Percentiles rank a stretch among this genome's conserved stretches.
phyloP scores from a whole-genome alignment of 2,888 invertebrate genomes.

The Crematogaster levior region DNA sequence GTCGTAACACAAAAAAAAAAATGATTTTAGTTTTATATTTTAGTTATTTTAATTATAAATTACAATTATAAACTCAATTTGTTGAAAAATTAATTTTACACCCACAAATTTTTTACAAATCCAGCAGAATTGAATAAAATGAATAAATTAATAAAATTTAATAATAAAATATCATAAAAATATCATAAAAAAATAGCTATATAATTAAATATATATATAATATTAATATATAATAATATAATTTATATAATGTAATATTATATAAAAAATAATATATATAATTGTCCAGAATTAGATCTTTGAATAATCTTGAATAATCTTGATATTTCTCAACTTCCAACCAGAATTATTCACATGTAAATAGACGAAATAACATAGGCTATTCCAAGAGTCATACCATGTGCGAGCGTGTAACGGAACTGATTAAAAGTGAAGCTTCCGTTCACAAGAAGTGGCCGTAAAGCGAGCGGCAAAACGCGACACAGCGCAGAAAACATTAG shows the following conservation, averaged over 20 bases:
- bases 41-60: no score
- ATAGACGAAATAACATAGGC: slow-evolving; percentile 27
- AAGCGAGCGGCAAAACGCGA: slow-evolving; percentile 52
- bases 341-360: background rate
- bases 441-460: slow-evolving; percentile 48
- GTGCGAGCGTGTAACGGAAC: slow-evolving; percentile 52
- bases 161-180: background rate
- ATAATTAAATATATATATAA: no score
- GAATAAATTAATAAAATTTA: background rate
- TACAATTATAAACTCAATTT: no score
- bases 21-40: background rate
- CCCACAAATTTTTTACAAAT: background rate
- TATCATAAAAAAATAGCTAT: no score
- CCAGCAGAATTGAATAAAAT: background rate
- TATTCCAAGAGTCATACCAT: slow-evolving; percentile 49
- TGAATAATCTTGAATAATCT: slow-evolving; percentile 25
- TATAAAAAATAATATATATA: no score
- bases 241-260: no score
- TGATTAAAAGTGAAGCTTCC: slow-evolving; percentile 52
- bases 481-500: slow-evolving; percentile 54
- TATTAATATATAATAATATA: no score
- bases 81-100: background rate
- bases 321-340: background rate
- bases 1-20: background rate
- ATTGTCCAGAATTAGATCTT: background rate